phyloP scores from a whole-genome alignment of 2,888 invertebrate genomes.

The Tridacna crocea region DNA sequence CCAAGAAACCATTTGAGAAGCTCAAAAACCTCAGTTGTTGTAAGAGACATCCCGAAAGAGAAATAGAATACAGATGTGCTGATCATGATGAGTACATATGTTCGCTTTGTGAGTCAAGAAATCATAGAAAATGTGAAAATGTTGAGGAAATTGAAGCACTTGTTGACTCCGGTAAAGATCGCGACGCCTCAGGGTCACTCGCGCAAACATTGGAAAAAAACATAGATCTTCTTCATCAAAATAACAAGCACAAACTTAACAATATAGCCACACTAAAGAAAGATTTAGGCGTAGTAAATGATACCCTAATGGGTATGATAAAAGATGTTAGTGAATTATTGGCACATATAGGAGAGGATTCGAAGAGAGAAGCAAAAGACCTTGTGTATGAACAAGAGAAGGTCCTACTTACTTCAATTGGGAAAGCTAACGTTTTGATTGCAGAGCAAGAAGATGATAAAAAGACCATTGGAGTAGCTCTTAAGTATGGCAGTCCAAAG shows the following conservation, averaged over 20 bases:
- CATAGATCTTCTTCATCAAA: background rate
- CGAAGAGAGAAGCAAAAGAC: background rate
- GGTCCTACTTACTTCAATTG: background rate
- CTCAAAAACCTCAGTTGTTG: background rate
- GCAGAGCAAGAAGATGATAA: background rate
- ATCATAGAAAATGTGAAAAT: constrained; percentile 9
- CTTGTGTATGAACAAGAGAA: background rate
- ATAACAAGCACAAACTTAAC: background rate
- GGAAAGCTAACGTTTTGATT: background rate
- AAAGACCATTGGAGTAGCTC: background rate
- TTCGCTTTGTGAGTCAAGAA: background rate
- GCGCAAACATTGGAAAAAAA: background rate
- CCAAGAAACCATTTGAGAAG: background rate
- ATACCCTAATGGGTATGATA: background rate
- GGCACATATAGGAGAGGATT: background rate
- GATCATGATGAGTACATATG: constrained; percentile 26
- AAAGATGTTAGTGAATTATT: background rate
- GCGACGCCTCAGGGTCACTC: background rate
- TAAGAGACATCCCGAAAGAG: background rate
- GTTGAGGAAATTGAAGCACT: constrained; percentile 12
- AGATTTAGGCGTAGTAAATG: background rate
- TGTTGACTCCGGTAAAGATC: background rate
- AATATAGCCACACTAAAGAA: background rate
- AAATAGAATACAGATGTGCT: constrained; percentile 14
- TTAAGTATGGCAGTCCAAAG: background rate